Base-by-base conservation (phyloP, 1,140 invertebrate species). In the Brachionus koreanus region DNA sequence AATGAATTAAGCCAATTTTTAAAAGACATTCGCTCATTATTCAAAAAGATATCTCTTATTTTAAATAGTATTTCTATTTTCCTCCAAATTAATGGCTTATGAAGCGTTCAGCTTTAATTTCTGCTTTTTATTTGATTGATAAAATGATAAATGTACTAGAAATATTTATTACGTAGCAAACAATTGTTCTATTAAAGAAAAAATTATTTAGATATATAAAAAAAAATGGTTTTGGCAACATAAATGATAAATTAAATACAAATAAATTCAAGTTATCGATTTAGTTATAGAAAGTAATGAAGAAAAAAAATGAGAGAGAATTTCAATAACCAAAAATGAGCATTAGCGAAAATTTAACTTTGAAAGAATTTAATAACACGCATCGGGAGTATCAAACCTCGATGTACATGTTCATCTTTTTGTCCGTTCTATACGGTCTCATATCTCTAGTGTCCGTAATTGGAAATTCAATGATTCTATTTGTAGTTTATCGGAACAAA, bases 401-500 rank as follows among this genome's bases (percentile, higher is more conserved):
- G 0, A 89, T 90, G 0, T 91, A 91, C 12, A 89, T 94, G 75
- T 91, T 94, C 76, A 90, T 91, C 0, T 85, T 95, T 9, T 88
- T 95, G 16, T 93, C 92, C 9, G 89, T 93, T 37, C 91, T 93
- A 74, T 95, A 95, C 85, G 93, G 94, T 5, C 91, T 90, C 37
- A 94, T 95, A 85, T 94, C 93, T 23, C 88, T 94, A 1, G 86
- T 94, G 49, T 92, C 93, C 0, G 92, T 95, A 5, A 90, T 93
- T 5, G 93, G 94, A 1, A 95, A 95, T 87, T 91, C 91, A 6
- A 88, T 94, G 5, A 93, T 95, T 7, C 93, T 95, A 85, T 93
- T 92, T 91, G 92, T 94, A 43, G 92, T 94, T 3, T 90, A 91
- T 29, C 86, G 85, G 46, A 88, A 87, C 79, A 85, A 85, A 72